Base-by-base conservation (phyloP, 1,140 invertebrate species). In the Lordiphosa mommai region DNA sequence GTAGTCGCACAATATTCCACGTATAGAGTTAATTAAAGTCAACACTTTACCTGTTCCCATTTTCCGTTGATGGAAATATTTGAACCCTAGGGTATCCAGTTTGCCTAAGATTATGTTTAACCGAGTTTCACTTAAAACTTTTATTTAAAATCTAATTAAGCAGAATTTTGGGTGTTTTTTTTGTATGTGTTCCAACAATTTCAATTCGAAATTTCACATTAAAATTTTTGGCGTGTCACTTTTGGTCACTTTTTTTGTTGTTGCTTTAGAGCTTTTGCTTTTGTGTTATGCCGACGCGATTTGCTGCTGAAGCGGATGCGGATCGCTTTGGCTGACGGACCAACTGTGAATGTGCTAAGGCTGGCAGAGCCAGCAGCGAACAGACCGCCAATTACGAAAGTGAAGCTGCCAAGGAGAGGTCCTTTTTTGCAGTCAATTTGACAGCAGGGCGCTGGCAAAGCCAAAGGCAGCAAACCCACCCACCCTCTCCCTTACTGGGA, bases 61-160 rank as follows among this genome's bases (percentile, higher is more conserved):
- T 88, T 88, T 88, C 80, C 87, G 79, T 58, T 88, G 86, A 72
- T 88, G 86, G 87, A 88, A 88, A 67, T 87, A 88, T 73, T 88
- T 88, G 55, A 88, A 88, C 29, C 87, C 85, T 61, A 88, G 59
- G 40, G 87, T 88, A 88, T 88, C 87, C 87, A 88, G 87, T 61
- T 61, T 88, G 87, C 53, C 61, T 47, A 37, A 30, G 41, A 70
- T 47, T 58, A 64, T 33, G 55, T 37, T 52, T 60, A 34, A 32
- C 36, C 30, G 51, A 40, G 44, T 49, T 47, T 46, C 41, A 47
- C 34, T 32, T 51, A 37, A 49, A 38, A 46, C 46, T 37, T 55
- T 32, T 17, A n/a, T 40, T 16, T 60, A 32, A 13, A 23, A n/a
- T n/a, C n/a, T 41, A 41, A 20, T 44, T 40, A 6, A 4, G 1